phyloP scores from a whole-genome alignment of 1,140 invertebrate species.

The Drosophila tropicalis region DNA sequence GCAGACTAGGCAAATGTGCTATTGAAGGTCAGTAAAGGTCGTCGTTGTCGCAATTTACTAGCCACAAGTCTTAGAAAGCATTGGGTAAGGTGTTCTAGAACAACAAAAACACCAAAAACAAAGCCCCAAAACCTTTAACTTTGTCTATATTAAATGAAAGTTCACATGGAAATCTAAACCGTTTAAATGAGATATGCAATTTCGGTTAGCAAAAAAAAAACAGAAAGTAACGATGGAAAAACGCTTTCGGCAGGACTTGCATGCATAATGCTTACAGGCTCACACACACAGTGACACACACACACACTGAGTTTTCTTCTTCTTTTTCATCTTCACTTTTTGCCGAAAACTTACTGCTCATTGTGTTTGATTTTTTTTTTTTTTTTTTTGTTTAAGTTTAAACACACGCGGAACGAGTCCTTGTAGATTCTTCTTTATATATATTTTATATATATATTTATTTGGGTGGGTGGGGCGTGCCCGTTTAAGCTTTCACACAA shows the following conservation, averaged over 20 bases:
- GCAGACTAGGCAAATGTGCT: conserved; percentile 35
- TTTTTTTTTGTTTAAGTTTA: conserved; percentile 40
- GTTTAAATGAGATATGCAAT: conserved; percentile 45
- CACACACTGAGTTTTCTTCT: conserved; percentile 42
- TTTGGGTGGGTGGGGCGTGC: conserved; percentile 61
- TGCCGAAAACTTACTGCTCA: conserved; percentile 73
- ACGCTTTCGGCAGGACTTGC: conserved; percentile 52
- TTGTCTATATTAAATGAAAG: too few species aligned
- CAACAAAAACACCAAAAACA: conserved; percentile 3
- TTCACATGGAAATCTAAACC: not conserved
- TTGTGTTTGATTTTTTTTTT: conserved; percentile 64
- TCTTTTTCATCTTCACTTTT: conserved; percentile 41
- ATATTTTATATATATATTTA: conserved; percentile 30
- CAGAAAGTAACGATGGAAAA: not conserved
- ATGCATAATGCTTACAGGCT: conserved; percentile 56
- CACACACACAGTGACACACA: conserved; percentile 53
- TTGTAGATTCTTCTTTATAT: conserved; percentile 24
- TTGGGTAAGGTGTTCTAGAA: not conserved
- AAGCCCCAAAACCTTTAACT: not conserved
- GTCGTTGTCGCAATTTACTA: conserved; percentile 50
- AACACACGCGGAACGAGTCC: conserved; percentile 68
- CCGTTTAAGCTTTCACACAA: conserved; percentile 69
- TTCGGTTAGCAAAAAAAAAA: conserved; percentile 7
- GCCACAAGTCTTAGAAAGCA: conserved; percentile 25
- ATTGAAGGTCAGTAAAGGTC: conserved; percentile 82